phyloP scores from a whole-genome alignment of 2,113 vertebrate genomes.

The Camelus dromedarius region DNA sequence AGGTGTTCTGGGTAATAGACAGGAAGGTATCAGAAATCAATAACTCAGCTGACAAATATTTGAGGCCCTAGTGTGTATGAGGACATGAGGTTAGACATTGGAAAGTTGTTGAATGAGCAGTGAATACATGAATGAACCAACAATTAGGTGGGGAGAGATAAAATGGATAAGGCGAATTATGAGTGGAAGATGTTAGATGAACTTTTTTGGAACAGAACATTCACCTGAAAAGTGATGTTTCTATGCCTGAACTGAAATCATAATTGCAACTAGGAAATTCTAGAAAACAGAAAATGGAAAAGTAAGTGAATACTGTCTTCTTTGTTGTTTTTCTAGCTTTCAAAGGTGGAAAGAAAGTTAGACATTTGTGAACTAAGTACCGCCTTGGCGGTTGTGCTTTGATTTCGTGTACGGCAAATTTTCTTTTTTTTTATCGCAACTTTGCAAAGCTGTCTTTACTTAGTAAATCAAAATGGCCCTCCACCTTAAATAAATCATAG shows the following conservation, averaged over 20 bases:
- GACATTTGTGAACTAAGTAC: not conserved
- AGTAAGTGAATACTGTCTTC: not conserved
- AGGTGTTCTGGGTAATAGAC: not conserved
- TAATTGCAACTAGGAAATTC: not conserved
- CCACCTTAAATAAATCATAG: not conserved
- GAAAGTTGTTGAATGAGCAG: not conserved
- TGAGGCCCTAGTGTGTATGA: not conserved
- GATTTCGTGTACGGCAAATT: not conserved
- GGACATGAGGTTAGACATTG: not conserved
- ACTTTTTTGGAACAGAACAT: not conserved
- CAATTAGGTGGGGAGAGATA: not conserved
- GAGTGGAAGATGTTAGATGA: not conserved
- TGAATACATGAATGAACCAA: not conserved
- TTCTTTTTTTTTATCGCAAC: not conserved
- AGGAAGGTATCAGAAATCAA: not conserved
- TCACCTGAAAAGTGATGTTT: not conserved
- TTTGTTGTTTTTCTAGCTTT: not conserved
- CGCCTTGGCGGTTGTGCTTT: not conserved
- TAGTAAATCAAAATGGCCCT: not conserved
- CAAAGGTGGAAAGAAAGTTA: not conserved
- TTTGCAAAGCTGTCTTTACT: not conserved
- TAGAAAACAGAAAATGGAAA: not conserved
- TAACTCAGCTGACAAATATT: not conserved
- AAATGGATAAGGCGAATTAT: not conserved
- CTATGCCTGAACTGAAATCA: not conserved